These are phyloP conservation scores for Sisyra terminalis DNA, from an alignment of 2,888 invertebrate species.

Conservation along the genomic window DNA sequence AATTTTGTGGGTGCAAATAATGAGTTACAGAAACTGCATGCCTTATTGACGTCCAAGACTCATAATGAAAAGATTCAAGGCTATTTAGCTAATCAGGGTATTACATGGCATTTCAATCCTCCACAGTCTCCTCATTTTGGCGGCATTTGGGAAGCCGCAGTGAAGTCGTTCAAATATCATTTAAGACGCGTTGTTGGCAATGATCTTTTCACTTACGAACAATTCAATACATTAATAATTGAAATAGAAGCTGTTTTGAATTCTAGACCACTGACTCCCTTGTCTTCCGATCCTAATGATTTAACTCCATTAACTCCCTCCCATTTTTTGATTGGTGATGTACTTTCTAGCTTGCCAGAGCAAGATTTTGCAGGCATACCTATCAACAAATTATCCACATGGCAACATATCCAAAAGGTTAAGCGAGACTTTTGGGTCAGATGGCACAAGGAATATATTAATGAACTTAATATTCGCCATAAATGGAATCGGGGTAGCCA, in stretches of 20 bases:
- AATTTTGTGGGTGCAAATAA: slow-evolving; percentile 9
- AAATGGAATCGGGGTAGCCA: too few relatives aligned
- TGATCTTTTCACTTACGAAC: too few relatives aligned
- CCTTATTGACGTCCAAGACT: background rate
- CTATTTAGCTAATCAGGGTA: background rate
- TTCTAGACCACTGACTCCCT: slow-evolving; percentile 11
- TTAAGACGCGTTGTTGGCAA: too few relatives aligned
- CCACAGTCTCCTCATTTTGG: slow-evolving; percentile 2
- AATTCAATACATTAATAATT: too few relatives aligned
- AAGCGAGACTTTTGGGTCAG: slow-evolving; percentile 12
- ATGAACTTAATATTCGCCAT: too few relatives aligned
- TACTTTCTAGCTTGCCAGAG: slow-evolving; percentile 9
- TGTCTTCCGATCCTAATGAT: slow-evolving; percentile 10
- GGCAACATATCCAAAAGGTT: slow-evolving; percentile 13
- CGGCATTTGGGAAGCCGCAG: slow-evolving; percentile 2
- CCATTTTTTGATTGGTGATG: slow-evolving; percentile 13
- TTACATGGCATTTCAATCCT: background rate
- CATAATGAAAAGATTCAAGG: background rate
- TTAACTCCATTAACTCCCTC: slow-evolving; percentile 6
- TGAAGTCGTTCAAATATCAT: too few relatives aligned
- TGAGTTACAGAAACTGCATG: background rate
- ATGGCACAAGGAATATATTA: slow-evolving; percentile 13
- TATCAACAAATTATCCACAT: slow-evolving; percentile 9
- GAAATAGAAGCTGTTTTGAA: slow-evolving; percentile 12
- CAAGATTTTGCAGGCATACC: slow-evolving; percentile 7